Conservation (phyloP, 2,113 vertebrate genomes). For the Cyphotilapia sp. region DNA sequence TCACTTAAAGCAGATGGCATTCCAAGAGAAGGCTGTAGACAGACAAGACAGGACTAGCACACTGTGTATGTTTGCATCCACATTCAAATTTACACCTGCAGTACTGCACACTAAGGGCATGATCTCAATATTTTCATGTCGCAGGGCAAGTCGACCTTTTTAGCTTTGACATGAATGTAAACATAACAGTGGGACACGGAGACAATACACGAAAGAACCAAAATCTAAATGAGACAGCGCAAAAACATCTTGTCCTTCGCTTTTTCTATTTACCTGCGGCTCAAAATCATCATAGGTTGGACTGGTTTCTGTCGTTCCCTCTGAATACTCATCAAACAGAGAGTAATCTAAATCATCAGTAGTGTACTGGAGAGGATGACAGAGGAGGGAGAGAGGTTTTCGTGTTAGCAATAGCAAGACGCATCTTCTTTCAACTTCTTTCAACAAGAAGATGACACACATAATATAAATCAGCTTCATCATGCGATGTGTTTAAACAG, state of each 20-base stretch:
- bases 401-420: constrained; percentile 48
- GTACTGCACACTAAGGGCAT: not conserved
- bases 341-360: constrained; percentile 87
- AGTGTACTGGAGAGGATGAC: constrained; percentile 81
- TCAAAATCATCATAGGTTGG: constrained; percentile 82
- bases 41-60: constrained; percentile 2
- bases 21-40: constrained; percentile 1
- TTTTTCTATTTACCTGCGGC: constrained; percentile 84
- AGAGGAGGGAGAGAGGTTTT: constrained; percentile 60
- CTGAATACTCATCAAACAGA: constrained; percentile 93
- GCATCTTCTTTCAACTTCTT: constrained; percentile 15
- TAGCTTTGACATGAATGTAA: not conserved
- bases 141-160: not conserved
- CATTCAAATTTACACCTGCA: not conserved
- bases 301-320: constrained; percentile 79
- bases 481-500: not conserved
- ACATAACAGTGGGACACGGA: not conserved
- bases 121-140: not conserved
- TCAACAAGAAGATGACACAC: constrained; percentile 11
- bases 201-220: constrained; percentile 35
- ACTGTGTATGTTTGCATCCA: constrained; percentile 18
- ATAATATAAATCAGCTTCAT: constrained; percentile 18
- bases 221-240: constrained; percentile 58
- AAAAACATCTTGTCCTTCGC: constrained; percentile 38
- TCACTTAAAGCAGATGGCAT: constrained; percentile 16